Evolutionary conservation across 2,797 vertebrate species (phyloP), one percentile per base, ranked within the genome.

Genomic region (Setipinna tenuifilis): DNA sequence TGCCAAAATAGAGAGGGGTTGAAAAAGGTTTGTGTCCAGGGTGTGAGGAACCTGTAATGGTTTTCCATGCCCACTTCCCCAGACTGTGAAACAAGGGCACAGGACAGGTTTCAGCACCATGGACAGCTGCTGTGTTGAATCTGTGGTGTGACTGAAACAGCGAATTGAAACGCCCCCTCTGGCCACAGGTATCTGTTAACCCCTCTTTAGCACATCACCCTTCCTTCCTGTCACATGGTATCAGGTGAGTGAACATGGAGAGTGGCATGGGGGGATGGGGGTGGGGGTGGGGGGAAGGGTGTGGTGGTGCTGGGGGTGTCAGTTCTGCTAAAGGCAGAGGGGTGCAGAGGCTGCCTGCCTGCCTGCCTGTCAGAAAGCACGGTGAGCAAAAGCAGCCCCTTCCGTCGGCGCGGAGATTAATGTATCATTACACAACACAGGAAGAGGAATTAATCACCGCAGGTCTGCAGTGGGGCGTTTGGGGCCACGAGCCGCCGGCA

Each of bases 371-470:
- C 68, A 75, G 14, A 44, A 7, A 71, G 65, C 3, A 0, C 14
- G 1, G 19, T 6, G 35, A 82, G 31, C 58, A 80, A 80, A 28
- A 82, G 84, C 57, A 65, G 59, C 71, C 61, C 85, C 68, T 28
- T 41, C 35, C 92, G 90, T 90, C 86, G 82, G 2, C 10, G 1
- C 2, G 87, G 89, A 92, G 91, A 93, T 93, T 92, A 93, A 92
- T 89, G 87, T 83, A 48, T 90, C 91, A 90, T 93, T 91, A 90
- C 87, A 85, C 88, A 86, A 92, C 89, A 90, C 87, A 87, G 84
- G 87, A 87, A 83, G 85, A 86, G 85, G 87, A 93, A 94, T 94
- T 91, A 92, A 91, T 92, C 91, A 93, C 58, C 17, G 58, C 58
- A 17, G 58, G 71, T 78, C 35, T 78, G 71, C 17, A 19, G 21